A percentile compares a stretch with the other conserved stretches of the same genome.
Evolutionary conservation across 2,113 vertebrate genomes (phyloP).

Genomic region (Rhabdomys dilectus): DNA sequence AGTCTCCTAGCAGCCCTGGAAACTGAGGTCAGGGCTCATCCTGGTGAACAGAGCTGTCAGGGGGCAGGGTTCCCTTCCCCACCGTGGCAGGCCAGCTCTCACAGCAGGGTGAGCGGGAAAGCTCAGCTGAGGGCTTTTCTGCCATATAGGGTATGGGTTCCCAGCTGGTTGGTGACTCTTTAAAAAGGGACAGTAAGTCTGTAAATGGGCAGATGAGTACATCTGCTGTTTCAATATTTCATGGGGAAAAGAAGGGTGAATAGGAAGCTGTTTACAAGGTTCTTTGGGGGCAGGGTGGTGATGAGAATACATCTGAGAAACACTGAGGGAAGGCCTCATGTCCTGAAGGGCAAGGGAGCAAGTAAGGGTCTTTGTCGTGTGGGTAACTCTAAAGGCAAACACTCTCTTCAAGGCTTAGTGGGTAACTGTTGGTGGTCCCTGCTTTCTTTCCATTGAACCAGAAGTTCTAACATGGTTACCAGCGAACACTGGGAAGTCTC

Average conservation of each 20-base stretch:
- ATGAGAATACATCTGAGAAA: not conserved
- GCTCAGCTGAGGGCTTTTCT: not conserved
- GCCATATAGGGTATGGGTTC: not conserved
- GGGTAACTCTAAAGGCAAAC: not conserved
- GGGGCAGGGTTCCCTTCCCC: not conserved
- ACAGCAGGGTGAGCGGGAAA: not conserved
- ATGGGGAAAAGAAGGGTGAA: not conserved
- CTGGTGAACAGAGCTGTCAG: not conserved
- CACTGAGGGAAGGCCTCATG: not conserved
- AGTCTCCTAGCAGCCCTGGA: not conserved
- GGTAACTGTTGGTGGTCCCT: not conserved
- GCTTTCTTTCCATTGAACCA: constrained; percentile 16
- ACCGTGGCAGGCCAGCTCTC: not conserved
- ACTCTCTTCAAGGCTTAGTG: not conserved
- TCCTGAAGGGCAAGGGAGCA: not conserved
- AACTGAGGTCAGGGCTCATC: not conserved
- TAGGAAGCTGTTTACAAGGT: not conserved
- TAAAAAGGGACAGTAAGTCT: not conserved
- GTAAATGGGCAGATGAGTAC: not conserved
- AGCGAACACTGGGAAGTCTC: not conserved
- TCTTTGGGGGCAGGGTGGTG: not conserved
- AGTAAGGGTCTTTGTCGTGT: not conserved
- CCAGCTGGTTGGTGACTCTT: not conserved
- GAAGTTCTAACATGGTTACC: constrained; percentile 1
- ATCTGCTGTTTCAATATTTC: not conserved